Base-by-base conservation (phyloP, 2,113 vertebrate species). In the Chlorodrepanis virens region DNA sequence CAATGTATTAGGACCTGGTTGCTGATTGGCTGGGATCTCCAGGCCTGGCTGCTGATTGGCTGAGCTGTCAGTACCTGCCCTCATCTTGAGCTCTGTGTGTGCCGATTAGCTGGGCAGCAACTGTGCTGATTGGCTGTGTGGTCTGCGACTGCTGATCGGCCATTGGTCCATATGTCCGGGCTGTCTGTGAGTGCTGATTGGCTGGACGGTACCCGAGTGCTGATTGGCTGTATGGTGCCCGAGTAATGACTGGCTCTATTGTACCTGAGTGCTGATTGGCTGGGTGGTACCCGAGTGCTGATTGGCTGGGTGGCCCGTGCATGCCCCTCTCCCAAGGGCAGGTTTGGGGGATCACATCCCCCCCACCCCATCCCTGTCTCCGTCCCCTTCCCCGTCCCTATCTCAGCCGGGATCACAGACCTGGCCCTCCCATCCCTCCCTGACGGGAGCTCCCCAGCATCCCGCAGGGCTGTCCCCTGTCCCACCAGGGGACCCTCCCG, bases 1-100 rank as follows among this genome's bases (percentile, higher is more conserved):
- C 3, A 11, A 18, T 39, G 16, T 27, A 16, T 8, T 2, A 6
- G 2, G 1, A 3, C 4, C 28, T 57, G n/a, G 6, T 24, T 37
- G 14, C 25, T 14, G 60, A 27, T 25, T 52, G 44, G 57, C 57
- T 64, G 49, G 21, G 6, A 7, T 28, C 16, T 44, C 12, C 21
- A 11, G 5, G 17, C 10, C 29, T 28, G 27, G 10, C 15, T 37
- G 9, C 6, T 17, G 39, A 44, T 29, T 56, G 56, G 50, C 50
- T 65, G 37, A 53, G 10, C 25, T 27, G 16, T 2, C 10, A 14
- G 14, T 24, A 12, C 52, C 35, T 37, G 39, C 60, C 37, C 39
- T 33, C 11, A 52, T 40, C 20, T 15, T 23, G 77, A 9, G 28
- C 4, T 44, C 12, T 23, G 0, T 24, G 37, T 40, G 25, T 35